Conservation (phyloP, 2,797 vertebrate species). For the Stomatorhinus walkeri region DNA sequence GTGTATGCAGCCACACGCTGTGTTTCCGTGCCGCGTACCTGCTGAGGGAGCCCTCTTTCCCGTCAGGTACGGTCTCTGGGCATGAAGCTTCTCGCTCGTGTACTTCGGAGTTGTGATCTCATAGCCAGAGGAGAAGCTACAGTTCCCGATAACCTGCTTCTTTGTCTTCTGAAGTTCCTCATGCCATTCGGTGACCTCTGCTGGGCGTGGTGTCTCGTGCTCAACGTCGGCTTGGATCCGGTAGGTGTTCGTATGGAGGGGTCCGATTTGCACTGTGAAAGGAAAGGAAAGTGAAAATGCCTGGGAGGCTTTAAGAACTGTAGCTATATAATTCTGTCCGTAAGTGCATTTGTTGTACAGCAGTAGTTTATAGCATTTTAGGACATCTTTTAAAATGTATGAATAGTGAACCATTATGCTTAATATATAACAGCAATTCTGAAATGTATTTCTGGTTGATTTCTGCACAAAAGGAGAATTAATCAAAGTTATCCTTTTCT, state of each 20-base stretch:
- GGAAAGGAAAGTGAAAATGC: neutral
- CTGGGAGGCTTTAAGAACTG: neutral
- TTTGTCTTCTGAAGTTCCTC: neutral
- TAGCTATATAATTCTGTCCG: neutral
- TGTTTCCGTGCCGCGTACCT: neutral
- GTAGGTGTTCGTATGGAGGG: neutral
- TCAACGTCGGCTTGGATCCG: neutral
- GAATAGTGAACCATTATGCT: neutral
- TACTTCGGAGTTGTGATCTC: neutral
- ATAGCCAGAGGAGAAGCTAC: neutral
- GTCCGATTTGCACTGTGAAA: neutral
- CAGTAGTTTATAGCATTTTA: neutral
- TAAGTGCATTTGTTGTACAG: neutral
- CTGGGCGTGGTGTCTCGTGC: neutral
- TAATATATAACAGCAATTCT: neutral
- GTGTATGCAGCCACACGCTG: neutral
- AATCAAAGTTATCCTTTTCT: neutral
- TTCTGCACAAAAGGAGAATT: neutral
- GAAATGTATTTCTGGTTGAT: neutral
- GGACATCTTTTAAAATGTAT: neutral
- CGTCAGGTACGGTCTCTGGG: neutral
- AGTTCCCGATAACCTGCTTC: conserved; percentile 27
- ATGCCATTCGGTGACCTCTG: neutral
- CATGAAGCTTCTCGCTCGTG: neutral
- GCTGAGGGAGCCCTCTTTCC: neutral